Base-by-base conservation (phyloP, 2,113 vertebrate genomes). In the Argyrosomus japonicus region DNA sequence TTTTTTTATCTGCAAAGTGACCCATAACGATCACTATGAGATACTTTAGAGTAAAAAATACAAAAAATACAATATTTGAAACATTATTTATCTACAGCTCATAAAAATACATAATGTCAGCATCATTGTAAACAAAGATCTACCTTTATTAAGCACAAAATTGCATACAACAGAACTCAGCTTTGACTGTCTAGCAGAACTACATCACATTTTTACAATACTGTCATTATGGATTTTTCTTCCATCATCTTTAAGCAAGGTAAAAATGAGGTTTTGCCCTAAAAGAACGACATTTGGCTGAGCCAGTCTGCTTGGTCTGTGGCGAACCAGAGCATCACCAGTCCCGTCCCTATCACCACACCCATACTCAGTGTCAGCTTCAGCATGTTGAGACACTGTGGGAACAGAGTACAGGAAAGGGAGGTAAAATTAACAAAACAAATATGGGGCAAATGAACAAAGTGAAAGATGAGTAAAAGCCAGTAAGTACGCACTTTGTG, bases 241-340 rank as follows among this genome's bases (percentile, higher is more conserved):
- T 54, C 32, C 0, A 36, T 23, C 6, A 32, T 8, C 2, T 48
- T 0, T 14, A 17, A 79, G 23, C 47, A 79, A 32, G 19, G 13
- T 3, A 43, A 36, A 48, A 25, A 23, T 19, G 0, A 4, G 1
- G 14, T 6, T 43, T 29, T 61, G 12, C 15, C 5, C 73, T 89
- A 77, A 62, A 81, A 63, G 53, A 85, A 77, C 2, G 53, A 64
- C 53, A 43, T 1, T 5, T 64, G 21, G 8, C 43, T 62, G 43
- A 89, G 64, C 89, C 86, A 92, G 9, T 92, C 90, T 23, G 83
- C 69, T 64, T 87, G 86, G 53, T 94, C 88, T 81, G 87, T 87
- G 65, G 84, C 86, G 86, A 93, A 88, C 91, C 88, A 94, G 82
- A 92, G 93, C 72, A 93, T 84, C 67, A 94, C 17, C 48, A 95